Evolutionary conservation across 2,113 vertebrate genomes (phyloP).

Genomic region (Pluvianellus socialis): DNA sequence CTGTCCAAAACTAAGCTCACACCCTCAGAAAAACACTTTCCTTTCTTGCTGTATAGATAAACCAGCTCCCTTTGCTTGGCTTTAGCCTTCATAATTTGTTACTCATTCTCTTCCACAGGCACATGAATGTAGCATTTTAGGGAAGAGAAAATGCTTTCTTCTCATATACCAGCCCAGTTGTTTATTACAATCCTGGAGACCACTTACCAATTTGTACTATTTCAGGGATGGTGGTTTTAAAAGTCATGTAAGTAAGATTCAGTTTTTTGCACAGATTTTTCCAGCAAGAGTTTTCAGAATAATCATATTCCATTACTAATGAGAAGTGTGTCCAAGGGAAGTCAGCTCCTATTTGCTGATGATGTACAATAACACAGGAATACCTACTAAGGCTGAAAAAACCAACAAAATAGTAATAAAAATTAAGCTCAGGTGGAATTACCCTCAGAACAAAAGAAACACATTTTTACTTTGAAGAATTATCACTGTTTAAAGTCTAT

Average conservation of each 20-base stretch:
- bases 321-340: conserved; percentile 91
- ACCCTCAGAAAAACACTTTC: neutral
- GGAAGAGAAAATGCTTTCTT: neutral
- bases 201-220: conserved; percentile 63
- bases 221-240: conserved; percentile 76
- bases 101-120: neutral
- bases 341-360: conserved; percentile 82
- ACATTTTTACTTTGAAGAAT: neutral
- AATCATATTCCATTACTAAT: conserved; percentile 87
- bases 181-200: neutral
- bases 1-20: neutral
- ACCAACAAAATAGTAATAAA: neutral
- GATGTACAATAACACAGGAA: conserved; percentile 79
- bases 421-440: neutral
- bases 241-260: conserved; percentile 77
- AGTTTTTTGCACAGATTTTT: conserved; percentile 77
- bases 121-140: neutral
- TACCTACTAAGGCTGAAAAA: conserved; percentile 72
- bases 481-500: neutral
- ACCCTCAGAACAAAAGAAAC: neutral
- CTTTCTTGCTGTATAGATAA: neutral
- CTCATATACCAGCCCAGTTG: neutral
- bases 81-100: neutral
- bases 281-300: conserved; percentile 82
- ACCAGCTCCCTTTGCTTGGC: neutral